phyloP scores from a whole-genome alignment of 2,797 vertebrate species.

The Ctenopoma multispine region DNA sequence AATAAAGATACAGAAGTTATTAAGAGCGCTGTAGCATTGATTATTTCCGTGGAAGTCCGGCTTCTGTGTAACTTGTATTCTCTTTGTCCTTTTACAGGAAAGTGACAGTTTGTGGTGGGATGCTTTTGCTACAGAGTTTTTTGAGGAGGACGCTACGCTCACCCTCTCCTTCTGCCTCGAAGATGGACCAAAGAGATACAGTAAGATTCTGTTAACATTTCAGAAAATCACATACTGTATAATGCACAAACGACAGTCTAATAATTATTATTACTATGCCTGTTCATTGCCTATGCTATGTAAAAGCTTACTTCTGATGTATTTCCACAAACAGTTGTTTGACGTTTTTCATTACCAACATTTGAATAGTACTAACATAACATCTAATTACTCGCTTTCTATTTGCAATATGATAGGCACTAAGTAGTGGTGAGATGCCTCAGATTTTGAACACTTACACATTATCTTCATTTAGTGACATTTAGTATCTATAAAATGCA shows the following conservation, averaged over 20 bases:
- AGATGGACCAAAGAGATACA: conserved; percentile 99
- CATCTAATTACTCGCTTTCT: no score
- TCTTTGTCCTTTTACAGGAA: conserved; percentile 86
- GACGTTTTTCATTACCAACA: no score
- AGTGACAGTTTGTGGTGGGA: conserved; percentile 99
- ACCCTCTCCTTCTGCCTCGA: conserved; percentile 99
- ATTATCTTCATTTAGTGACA: no score
- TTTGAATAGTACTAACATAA: no score
- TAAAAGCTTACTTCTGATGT: neutral
- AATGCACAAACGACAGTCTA: neutral
- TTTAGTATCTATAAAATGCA: no score
- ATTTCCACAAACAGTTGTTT: neutral
- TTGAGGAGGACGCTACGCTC: conserved; percentile 98
- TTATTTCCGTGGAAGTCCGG: neutral
- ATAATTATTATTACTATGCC: neutral
- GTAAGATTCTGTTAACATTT: conserved; percentile 84
- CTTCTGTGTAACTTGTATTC: neutral
- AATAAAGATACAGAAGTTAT: neutral
- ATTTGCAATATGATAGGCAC: no score
- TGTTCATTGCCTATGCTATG: neutral
- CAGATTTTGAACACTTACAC: no score
- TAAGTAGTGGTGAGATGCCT: no score
- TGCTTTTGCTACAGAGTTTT: conserved; percentile 98
- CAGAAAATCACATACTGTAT: neutral
- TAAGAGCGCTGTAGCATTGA: neutral